A percentile compares a stretch with the other conserved stretches of the same genome.
These are phyloP conservation scores for Dione vanillae DNA, from an alignment of 2,888 invertebrate species.

Conservation along the genomic window DNA sequence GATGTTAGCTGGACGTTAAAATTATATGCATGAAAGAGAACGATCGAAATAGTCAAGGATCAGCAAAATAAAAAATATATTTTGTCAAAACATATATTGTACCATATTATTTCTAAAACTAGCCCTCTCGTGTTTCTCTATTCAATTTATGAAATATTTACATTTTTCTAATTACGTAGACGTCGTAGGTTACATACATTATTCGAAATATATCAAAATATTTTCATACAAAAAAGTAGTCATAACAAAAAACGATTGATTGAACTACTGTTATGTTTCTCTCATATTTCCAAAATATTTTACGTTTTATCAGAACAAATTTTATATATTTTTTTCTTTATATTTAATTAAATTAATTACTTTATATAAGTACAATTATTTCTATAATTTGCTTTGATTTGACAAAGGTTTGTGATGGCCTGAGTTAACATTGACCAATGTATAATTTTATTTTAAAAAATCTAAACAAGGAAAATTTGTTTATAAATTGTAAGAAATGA, in stretches of 20 bases:
- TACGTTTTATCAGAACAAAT: conserved; percentile 23
- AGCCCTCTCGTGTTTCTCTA: conserved; percentile 45
- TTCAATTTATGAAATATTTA: conserved; percentile 48
- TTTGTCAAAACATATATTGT: conserved; percentile 53
- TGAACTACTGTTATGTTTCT: conserved; percentile 5
- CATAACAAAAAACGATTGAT: background rate
- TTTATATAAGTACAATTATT: conserved; percentile 9
- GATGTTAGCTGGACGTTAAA: conserved; percentile 88
- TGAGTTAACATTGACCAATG: conserved; percentile 17
- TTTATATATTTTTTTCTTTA: conserved; percentile 10
- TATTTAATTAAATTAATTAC: conserved; percentile 7
- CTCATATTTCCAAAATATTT: conserved; percentile 4
- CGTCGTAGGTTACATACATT: conserved; percentile 40
- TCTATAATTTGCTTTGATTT: conserved; percentile 10
- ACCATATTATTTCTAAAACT: conserved; percentile 48
- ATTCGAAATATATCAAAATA: conserved; percentile 31
- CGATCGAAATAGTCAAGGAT: background rate
- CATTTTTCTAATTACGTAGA: conserved; percentile 47
- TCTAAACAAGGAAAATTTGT: conserved; percentile 7
- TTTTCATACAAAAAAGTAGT: conserved; percentile 15
- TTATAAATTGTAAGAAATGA: conserved; percentile 34
- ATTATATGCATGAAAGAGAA: background rate
- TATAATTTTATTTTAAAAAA: conserved; percentile 12
- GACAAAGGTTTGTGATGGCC: background rate
- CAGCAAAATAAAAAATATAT: conserved; percentile 28